Evolutionary conservation across 2,888 invertebrate genomes (phyloP).

Genomic region (Vesta saturnalis): DNA sequence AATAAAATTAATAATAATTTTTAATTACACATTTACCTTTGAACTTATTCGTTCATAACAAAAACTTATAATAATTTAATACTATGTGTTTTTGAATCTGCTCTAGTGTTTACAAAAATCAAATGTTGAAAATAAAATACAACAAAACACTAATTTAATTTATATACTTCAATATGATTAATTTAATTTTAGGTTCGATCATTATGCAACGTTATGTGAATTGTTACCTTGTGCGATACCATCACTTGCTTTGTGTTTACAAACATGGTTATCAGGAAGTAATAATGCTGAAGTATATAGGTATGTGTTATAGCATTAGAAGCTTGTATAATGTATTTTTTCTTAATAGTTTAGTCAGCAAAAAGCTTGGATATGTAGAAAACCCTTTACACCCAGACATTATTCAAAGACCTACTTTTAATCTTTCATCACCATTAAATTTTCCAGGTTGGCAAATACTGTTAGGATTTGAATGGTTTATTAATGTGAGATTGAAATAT

Average conservation of each 20-base stretch:
- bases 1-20: too few relatives aligned
- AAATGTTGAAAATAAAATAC: too few relatives aligned
- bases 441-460: constrained; percentile 65
- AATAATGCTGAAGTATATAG: constrained; percentile 62
- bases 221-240: constrained; percentile 72
- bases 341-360: constrained; percentile 52
- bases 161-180: too few relatives aligned
- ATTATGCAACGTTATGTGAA: constrained; percentile 78
- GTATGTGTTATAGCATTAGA: constrained; percentile 49
- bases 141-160: too few relatives aligned
- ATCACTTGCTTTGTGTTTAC: constrained; percentile 70
- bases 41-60: too few relatives aligned
- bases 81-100: too few relatives aligned
- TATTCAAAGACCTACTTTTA: constrained; percentile 59
- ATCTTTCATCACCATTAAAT: constrained; percentile 60
- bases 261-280: constrained; percentile 64
- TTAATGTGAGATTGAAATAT: constrained; percentile 64
- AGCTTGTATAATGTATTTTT: constrained; percentile 23
- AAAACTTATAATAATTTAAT: too few relatives aligned
- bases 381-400: constrained; percentile 57
- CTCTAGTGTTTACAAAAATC: too few relatives aligned
- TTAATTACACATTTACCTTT: too few relatives aligned
- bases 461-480: constrained; percentile 64
- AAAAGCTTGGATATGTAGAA: constrained; percentile 62
- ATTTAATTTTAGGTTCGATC: constrained; percentile 69